Conservation (phyloP, 2,113 vertebrate genomes). For the Mus musculus region DNA sequence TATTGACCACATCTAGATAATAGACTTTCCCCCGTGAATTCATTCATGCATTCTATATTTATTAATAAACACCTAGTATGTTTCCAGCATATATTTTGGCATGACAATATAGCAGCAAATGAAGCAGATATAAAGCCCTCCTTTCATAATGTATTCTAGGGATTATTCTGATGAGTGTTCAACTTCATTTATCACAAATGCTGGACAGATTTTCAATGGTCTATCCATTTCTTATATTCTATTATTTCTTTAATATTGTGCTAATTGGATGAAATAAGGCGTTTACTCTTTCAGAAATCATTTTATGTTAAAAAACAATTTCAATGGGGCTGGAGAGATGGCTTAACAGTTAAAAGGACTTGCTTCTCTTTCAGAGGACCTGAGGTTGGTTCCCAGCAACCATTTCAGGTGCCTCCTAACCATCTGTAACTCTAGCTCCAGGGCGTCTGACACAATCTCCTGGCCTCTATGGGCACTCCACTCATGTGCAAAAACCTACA, state of each 20-base stretch:
- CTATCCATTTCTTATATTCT: slow-evolving; percentile 20
- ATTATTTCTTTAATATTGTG: not conserved
- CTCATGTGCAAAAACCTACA: not conserved
- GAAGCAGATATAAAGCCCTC: slow-evolving; percentile 5
- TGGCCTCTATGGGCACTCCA: not conserved
- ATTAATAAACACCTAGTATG: slow-evolving; percentile 11
- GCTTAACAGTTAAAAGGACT: not conserved
- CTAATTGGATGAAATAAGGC: slow-evolving; percentile 6
- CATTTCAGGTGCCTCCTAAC: not conserved
- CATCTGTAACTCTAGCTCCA: not conserved
- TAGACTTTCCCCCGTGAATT: slow-evolving; percentile 8
- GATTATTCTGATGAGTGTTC: slow-evolving; percentile 47
- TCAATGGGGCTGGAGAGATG: not conserved
- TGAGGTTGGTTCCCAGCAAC: not conserved
- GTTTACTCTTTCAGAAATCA: not conserved
- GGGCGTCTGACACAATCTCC: not conserved
- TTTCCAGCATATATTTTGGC: slow-evolving; percentile 46
- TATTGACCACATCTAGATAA: not conserved
- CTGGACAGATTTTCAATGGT: slow-evolving; percentile 40
- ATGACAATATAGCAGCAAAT: not conserved
- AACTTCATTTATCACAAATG: slow-evolving; percentile 34
- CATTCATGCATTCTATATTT: not conserved
- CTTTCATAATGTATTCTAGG: not conserved
- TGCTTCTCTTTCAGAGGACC: not conserved
- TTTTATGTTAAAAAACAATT: slow-evolving; percentile 34